Base-by-base conservation (phyloP, 1,140 invertebrate species). In the Eurytemora carolleeae region DNA sequence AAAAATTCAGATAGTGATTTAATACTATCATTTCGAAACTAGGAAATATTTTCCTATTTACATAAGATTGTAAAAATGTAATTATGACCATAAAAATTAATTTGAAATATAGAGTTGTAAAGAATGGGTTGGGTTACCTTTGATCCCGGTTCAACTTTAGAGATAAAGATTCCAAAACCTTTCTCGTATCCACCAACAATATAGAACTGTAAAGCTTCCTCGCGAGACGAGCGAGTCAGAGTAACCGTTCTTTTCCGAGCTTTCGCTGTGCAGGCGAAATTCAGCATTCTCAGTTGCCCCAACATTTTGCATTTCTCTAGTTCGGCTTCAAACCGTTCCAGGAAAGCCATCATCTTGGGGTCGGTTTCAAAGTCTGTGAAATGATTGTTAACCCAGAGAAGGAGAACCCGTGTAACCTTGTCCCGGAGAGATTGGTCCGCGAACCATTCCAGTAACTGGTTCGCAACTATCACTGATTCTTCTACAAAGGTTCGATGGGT, bases 281-380 rank as follows among this genome's bases (percentile, higher is more conserved):
- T 95, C 59, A 98, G 71, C 66, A 98, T 75, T 63, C 82, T 74
- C 61, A 78, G 73, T 72, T 83, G 80, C 26, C 84, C 85, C 56
- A 82, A 78, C 84, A 92, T 85, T 68, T 86, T 86, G 67, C 89
- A 85, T 63, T 77, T 75, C 68, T 91, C 87, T 57, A 95, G 74
- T 59, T 80, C 80, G 53, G 77, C 75, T 74, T 98, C 92, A 76
- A 98, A 98, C 57, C 82, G 82, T 72, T 97, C 91, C 54, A 98
- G 73, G 70, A 96, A 94, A 65, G 92, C 88, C 81, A 94, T 94
- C 90, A 98, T 94, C 26, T 82, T 80, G 24, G 87, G 83, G 75
- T 94, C 86, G 3, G 83, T 92, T 75, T 99, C 95, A 75, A 98
- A 99, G 71, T 98, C 95, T 22, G 92, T 96, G 70, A 98, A 98